These are phyloP conservation scores for Paralinhomoeus sp. DNA, from an alignment of 2,888 invertebrate genomes.

Conservation along the genomic window DNA sequence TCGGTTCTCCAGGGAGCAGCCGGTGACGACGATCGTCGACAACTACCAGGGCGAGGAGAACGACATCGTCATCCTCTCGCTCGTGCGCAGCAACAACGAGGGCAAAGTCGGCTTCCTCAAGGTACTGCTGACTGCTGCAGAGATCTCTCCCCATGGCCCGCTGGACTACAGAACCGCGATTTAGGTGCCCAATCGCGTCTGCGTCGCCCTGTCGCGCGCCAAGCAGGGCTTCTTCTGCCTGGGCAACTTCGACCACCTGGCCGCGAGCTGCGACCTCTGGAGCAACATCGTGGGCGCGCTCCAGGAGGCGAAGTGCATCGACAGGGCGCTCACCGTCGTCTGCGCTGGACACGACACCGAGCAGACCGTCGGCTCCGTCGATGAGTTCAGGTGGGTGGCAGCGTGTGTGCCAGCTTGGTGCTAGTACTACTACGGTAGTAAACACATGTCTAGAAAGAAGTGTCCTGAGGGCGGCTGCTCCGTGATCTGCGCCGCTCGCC, in stretches of 20 bases:
- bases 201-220: constrained; percentile 42
- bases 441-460: no score
- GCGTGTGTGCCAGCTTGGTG: no score
- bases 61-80: constrained; percentile 40
- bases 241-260: constrained; percentile 37
- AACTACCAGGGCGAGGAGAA: constrained; percentile 60
- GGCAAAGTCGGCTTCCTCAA: constrained; percentile 23
- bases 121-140: constrained; percentile 6
- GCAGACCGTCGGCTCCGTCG: not conserved
- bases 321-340: constrained; percentile 7
- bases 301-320: constrained; percentile 1
- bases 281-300: constrained; percentile 4
- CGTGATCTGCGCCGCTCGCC: constrained; percentile 31
- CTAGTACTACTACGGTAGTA: no score
- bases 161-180: not conserved
- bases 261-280: constrained; percentile 6
- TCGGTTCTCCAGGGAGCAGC: no score
- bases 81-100: constrained; percentile 16
- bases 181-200: constrained; percentile 19
- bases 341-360: constrained; percentile 10
- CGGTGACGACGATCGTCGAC: constrained; percentile 38
- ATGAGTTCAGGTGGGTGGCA: constrained; percentile 8
- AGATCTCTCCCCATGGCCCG: not conserved
- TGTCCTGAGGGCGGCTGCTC: constrained; percentile 35
- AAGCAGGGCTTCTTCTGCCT: constrained; percentile 46